These are phyloP conservation scores for Idaea aversata DNA, from an alignment of 2,888 invertebrate species.

Conservation along the genomic window DNA sequence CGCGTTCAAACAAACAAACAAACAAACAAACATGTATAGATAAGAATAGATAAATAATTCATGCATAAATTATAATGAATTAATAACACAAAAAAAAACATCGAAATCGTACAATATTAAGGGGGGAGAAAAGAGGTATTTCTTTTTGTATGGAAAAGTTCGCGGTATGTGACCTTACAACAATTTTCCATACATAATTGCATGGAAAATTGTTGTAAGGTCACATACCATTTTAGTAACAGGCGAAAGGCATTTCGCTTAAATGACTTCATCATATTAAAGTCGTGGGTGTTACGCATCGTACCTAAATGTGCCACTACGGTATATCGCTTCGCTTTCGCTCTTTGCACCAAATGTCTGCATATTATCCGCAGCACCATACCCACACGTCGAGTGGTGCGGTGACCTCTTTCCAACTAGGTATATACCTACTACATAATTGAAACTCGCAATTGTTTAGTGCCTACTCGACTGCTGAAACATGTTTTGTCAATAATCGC, in stretches of 20 bases:
- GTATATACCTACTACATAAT: slow-evolving; percentile 10
- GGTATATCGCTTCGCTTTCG: slow-evolving; percentile 44
- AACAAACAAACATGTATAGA: too few relatives aligned
- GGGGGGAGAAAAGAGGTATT: too few relatives aligned
- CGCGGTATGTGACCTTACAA: too few relatives aligned
- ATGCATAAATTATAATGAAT: too few relatives aligned
- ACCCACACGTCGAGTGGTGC: slow-evolving; percentile 24
- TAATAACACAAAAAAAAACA: too few relatives aligned
- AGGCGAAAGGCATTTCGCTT: background rate
- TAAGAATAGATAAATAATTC: too few relatives aligned
- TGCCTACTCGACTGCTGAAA: slow-evolving; percentile 21
- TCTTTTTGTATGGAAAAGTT: too few relatives aligned
- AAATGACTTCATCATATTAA: background rate
- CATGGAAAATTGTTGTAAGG: too few relatives aligned
- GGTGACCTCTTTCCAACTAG: slow-evolving; percentile 26
- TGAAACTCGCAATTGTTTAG: slow-evolving; percentile 25
- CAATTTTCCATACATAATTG: too few relatives aligned
- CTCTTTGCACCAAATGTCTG: slow-evolving; percentile 34
- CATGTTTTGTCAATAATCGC: slow-evolving; percentile 63
- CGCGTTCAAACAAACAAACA: too few relatives aligned
- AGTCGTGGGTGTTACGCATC: slow-evolving; percentile 9
- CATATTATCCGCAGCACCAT: slow-evolving; percentile 27
- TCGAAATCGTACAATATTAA: too few relatives aligned
- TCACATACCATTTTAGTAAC: too few relatives aligned
- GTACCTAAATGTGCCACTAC: slow-evolving; percentile 21